Conservation (phyloP, 2,888 invertebrate species). For the Xestia c-nigrum region DNA sequence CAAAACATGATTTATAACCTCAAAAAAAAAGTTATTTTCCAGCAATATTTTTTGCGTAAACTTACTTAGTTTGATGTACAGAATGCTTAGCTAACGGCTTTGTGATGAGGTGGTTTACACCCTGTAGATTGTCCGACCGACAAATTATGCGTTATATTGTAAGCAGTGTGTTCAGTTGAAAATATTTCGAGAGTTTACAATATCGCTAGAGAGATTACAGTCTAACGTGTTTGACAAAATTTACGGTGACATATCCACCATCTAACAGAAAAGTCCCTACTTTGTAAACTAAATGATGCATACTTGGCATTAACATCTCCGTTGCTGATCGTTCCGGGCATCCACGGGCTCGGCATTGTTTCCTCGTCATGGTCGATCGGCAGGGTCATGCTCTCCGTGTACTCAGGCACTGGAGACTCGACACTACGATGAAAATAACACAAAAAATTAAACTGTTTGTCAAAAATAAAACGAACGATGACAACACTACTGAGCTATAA, state of each 20-base stretch:
- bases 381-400: constrained; percentile 45
- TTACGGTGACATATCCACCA: not conserved
- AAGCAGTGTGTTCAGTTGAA: too few relatives aligned
- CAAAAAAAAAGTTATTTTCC: too few relatives aligned
- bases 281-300: constrained; percentile 1
- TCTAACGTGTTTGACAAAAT: too few relatives aligned
- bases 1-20: too few relatives aligned
- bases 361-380: constrained; percentile 75
- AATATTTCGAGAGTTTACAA: too few relatives aligned
- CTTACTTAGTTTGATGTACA: too few relatives aligned
- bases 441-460: constrained; percentile 15
- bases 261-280: not conserved
- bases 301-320: constrained; percentile 65
- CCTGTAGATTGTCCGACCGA: too few relatives aligned
- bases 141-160: too few relatives aligned
- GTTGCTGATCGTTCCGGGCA: constrained; percentile 71
- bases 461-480: not conserved
- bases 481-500: not conserved
- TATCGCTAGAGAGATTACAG: too few relatives aligned
- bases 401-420: constrained; percentile 61
- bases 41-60: too few relatives aligned
- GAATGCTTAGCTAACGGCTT: too few relatives aligned
- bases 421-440: constrained; percentile 45
- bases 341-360: constrained; percentile 80
- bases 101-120: too few relatives aligned